Conservation (phyloP, 1,140 invertebrate species). For the Euwallacea fornicatus region DNA sequence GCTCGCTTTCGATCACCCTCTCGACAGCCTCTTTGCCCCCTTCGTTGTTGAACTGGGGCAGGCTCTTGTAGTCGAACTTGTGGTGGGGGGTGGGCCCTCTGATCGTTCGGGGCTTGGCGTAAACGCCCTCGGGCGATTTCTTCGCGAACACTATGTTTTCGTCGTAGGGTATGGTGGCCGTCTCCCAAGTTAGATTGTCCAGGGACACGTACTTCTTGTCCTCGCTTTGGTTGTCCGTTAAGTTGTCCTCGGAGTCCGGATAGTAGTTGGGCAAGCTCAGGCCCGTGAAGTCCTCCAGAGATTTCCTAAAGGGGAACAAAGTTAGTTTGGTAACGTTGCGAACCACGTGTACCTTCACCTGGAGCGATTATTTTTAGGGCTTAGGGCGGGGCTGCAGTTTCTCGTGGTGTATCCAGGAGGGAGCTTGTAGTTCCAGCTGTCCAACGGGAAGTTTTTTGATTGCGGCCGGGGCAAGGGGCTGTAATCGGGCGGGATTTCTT, state of each 20-base stretch:
- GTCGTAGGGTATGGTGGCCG: slow-evolving; percentile 48
- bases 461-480: slow-evolving; percentile 8
- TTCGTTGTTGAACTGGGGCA: slow-evolving; percentile 21
- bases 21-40: slow-evolving; percentile 19
- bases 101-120: slow-evolving; percentile 46
- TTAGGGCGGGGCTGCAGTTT: slow-evolving; percentile 4
- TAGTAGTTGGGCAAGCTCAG: slow-evolving; percentile 53
- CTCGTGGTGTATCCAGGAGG: slow-evolving; percentile 10
- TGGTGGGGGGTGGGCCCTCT: slow-evolving; percentile 46
- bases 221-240: slow-evolving; percentile 51
- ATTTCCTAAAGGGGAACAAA: slow-evolving; percentile 28
- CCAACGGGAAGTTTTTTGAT: slow-evolving; percentile 12
- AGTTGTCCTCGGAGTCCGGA: slow-evolving; percentile 53
- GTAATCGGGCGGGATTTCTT: slow-evolving; percentile 28
- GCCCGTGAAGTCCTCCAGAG: slow-evolving; percentile 43
- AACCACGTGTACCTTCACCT: background rate
- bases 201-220: slow-evolving; percentile 37
- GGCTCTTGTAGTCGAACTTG: slow-evolving; percentile 31
- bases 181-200: slow-evolving; percentile 38
- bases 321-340: background rate
- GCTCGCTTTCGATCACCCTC: slow-evolving; percentile 20
- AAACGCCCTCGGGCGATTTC: slow-evolving; percentile 40
- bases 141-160: slow-evolving; percentile 50
- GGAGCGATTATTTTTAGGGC: slow-evolving; percentile 2
- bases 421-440: slow-evolving; percentile 7